phyloP scores from a whole-genome alignment of 1,140 invertebrate species.

The Anadara kagoshimensis region DNA sequence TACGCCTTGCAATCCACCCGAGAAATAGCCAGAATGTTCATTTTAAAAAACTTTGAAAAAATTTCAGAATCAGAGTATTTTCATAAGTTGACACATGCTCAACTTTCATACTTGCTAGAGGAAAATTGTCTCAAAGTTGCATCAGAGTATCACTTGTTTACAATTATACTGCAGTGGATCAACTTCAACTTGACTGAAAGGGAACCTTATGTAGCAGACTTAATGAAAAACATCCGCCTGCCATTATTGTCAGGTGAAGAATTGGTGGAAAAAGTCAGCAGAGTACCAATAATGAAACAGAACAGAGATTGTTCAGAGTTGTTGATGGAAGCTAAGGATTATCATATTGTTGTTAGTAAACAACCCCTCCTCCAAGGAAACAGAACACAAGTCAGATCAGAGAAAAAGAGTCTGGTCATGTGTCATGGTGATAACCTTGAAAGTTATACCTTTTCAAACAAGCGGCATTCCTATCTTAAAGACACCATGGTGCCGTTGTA shows the following conservation, averaged over 20 bases:
- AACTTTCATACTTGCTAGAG: slow-evolving; percentile 60
- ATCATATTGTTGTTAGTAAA: slow-evolving; percentile 71
- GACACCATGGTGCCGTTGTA: slow-evolving; percentile 69
- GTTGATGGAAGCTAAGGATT: slow-evolving; percentile 71
- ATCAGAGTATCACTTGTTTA: slow-evolving; percentile 68
- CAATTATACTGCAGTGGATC: slow-evolving; percentile 67
- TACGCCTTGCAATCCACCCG: slow-evolving; percentile 60
- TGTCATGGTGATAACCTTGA: slow-evolving; percentile 69
- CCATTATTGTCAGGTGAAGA: slow-evolving; percentile 70
- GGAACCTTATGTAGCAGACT: slow-evolving; percentile 54
- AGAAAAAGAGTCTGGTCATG: slow-evolving; percentile 65
- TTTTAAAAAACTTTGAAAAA: slow-evolving; percentile 68
- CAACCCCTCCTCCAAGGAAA: slow-evolving; percentile 66
- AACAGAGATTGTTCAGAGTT: slow-evolving; percentile 64
- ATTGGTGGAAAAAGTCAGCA: slow-evolving; percentile 70
- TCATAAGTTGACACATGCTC: slow-evolving; percentile 58
- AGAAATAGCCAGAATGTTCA: slow-evolving; percentile 56
- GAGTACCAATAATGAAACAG: slow-evolving; percentile 63
- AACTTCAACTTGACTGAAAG: slow-evolving; percentile 50
- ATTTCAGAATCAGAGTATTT: slow-evolving; percentile 68
- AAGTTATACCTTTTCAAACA: slow-evolving; percentile 63
- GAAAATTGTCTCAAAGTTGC: slow-evolving; percentile 64
- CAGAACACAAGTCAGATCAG: slow-evolving; percentile 67
- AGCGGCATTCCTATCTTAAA: slow-evolving; percentile 60
- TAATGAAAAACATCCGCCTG: slow-evolving; percentile 68